Base-by-base conservation (phyloP, 2,797 vertebrate genomes). In the Sebastes iracundus region DNA sequence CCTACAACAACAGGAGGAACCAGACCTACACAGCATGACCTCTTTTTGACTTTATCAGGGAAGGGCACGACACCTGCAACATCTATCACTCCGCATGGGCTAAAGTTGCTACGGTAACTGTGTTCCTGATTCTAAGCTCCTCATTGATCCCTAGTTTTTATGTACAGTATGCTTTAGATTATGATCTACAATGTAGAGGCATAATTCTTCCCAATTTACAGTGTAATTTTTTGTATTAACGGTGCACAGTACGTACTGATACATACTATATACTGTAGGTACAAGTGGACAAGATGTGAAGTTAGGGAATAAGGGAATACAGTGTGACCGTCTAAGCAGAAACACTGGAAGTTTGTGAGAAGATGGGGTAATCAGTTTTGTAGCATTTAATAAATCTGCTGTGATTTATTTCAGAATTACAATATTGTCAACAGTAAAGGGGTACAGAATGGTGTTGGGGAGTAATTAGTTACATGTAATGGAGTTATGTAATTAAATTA, bases 21-120 rank as follows among this genome's bases (percentile, higher is more conserved):
- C 53, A 25, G 23, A 63, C 64, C 60, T 23, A n/a, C 56, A 32
- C 74, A 81, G 63, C 82, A 59, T 25, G 77, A 69, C 72, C 79
- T 85, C 72, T 73, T 63, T 70, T 60, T 49, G 71, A 81, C 83
- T 72, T 55, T 77, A 62, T 62, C 42, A n/a, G 74, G 27, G 74
- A 81, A 87, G 77, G 72, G 70, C 72, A 75, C 18, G 64, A 84
- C 78, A 59, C 67, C 68, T 58, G 69, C 80, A 70, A 22, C 83
- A 90, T 88, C 78, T 76, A 80, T 86, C 72, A 86, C 84, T 69
- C 84, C 63, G 68, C 82, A 27, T 76, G 83, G 66, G 74, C 67
- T n/a, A 23, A 76, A 69, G 79, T 63, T 74, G 33, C 75, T n/a
- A 4, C 59, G 46, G n/a, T 38, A 64, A 32, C 49, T 53, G n/a